Percentiles rank a stretch among this genome's conserved stretches.
These are phyloP conservation scores for Clinocottus analis DNA, from an alignment of 2,113 vertebrate species.

Conservation along the genomic window DNA sequence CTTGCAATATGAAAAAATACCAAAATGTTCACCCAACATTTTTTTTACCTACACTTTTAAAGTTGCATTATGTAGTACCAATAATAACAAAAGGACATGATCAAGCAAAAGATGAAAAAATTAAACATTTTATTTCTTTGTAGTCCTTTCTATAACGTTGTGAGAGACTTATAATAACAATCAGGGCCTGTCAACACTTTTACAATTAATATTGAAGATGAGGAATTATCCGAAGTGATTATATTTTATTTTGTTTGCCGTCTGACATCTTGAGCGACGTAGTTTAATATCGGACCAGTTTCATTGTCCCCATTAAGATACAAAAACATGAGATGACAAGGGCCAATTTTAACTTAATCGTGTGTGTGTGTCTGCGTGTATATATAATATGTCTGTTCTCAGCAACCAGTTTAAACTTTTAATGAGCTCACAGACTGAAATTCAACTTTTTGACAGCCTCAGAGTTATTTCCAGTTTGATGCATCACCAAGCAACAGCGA, in stretches of 20 bases:
- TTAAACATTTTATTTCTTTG: neutral
- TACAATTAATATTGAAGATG: neutral
- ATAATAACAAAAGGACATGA: neutral
- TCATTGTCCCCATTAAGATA: neutral
- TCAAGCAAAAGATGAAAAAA: neutral
- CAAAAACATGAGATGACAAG: neutral
- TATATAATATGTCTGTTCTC: too few relatives aligned
- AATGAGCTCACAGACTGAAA: constrained; percentile 8
- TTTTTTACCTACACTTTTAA: too few relatives aligned
- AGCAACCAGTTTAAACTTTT: too few relatives aligned
- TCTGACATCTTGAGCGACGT: too few relatives aligned
- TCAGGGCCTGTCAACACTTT: neutral
- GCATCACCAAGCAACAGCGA: constrained; percentile 57
- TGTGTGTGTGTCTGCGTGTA: neutral
- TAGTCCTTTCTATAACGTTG: neutral
- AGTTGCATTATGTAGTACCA: neutral
- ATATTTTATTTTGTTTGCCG: too few relatives aligned
- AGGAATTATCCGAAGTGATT: too few relatives aligned
- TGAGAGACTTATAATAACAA: too few relatives aligned
- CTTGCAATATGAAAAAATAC: neutral
- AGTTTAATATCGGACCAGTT: too few relatives aligned
- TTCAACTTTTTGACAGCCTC: constrained; percentile 13
- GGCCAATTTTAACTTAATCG: too few relatives aligned
- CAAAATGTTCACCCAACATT: neutral
- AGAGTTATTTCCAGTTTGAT: constrained; percentile 45